Evolutionary conservation across 2,888 invertebrate species (phyloP).

Genomic region (Octonoba sinensis): DNA sequence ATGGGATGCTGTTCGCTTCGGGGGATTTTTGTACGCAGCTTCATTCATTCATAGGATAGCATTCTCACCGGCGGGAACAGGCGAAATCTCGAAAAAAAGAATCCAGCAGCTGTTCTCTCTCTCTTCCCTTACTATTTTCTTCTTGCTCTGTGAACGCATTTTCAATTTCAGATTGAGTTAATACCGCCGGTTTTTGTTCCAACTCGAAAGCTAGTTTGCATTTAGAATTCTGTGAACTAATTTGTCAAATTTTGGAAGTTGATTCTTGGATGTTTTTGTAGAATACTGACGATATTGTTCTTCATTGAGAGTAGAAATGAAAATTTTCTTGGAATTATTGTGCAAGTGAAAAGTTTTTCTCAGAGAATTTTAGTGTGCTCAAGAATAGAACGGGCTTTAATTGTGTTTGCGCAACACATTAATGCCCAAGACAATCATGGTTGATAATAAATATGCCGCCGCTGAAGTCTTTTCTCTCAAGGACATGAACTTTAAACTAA

Average conservation of each 20-base stretch:
- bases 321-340: too few species aligned
- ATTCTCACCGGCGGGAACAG: constrained; percentile 17
- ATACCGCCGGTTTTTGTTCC: background rate
- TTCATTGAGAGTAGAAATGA: too few species aligned
- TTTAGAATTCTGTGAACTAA: background rate
- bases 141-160: background rate
- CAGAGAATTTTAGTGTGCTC: too few species aligned
- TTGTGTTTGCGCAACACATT: too few species aligned
- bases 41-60: constrained; percentile 46
- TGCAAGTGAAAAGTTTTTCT: too few species aligned
- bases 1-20: background rate
- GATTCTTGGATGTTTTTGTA: too few species aligned
- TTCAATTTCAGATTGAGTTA: too few species aligned
- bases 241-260: too few species aligned
- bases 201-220: background rate
- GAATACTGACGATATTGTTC: too few species aligned
- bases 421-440: too few species aligned
- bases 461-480: background rate
- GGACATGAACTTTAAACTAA: constrained; percentile 8
- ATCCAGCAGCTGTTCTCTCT: background rate
- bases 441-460: too few species aligned
- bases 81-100: background rate
- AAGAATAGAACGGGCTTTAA: too few species aligned
- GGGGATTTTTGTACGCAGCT: constrained; percentile 20
- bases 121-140: background rate